Conservation (phyloP, 2,888 invertebrate species). For the Tetheella fluctuosa region DNA sequence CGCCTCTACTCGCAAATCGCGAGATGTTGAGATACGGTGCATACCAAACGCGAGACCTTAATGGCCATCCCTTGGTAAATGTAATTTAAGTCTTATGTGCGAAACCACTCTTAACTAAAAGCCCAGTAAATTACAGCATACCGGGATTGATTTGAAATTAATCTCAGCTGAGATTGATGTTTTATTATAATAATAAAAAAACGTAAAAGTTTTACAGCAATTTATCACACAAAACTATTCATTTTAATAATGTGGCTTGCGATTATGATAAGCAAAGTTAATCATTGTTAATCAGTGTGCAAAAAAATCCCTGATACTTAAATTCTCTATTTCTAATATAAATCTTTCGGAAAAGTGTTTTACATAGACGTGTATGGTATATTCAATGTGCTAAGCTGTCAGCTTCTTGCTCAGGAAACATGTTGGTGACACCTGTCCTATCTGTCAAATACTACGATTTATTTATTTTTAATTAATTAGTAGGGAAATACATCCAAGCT, state of each 20-base stretch:
- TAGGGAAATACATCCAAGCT: too few species aligned
- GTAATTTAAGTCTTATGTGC: slow-evolving; percentile 82
- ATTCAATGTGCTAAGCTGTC: background rate
- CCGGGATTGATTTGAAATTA: slow-evolving; percentile 79
- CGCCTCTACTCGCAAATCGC: slow-evolving; percentile 76
- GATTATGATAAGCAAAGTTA: too few species aligned
- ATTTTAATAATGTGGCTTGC: too few species aligned
- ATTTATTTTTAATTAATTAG: too few species aligned
- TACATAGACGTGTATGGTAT: background rate
- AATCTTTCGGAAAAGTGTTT: too few species aligned
- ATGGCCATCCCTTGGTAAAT: slow-evolving; percentile 73
- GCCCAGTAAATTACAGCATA: slow-evolving; percentile 78
- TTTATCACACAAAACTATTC: too few species aligned
- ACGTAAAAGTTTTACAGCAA: background rate
- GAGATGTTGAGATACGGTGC: slow-evolving; percentile 78
- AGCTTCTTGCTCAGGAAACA: background rate
- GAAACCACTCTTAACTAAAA: slow-evolving; percentile 81
- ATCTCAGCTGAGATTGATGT: slow-evolving; percentile 45
- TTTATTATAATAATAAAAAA: background rate
- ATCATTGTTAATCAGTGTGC: too few species aligned
- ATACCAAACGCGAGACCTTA: slow-evolving; percentile 75
- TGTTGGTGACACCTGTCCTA: background rate
- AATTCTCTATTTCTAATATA: too few species aligned
- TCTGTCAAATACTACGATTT: background rate
- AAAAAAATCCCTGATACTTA: too few species aligned